phyloP scores from a whole-genome alignment of 2,888 invertebrate genomes.

The Amorpha juglandis region DNA sequence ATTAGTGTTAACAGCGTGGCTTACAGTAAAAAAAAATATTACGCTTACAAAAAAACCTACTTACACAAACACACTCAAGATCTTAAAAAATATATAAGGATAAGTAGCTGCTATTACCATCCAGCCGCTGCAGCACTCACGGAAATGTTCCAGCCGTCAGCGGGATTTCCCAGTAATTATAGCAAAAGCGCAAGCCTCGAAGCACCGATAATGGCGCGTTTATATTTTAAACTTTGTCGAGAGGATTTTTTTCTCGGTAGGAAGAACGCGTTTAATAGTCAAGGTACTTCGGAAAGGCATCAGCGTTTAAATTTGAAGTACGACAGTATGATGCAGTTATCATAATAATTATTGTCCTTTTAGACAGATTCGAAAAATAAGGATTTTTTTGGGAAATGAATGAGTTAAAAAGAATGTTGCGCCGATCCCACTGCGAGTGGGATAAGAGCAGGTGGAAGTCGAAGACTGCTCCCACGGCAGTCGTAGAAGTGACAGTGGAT shows the following conservation, averaged over 20 bases:
- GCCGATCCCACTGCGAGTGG: too few relatives aligned
- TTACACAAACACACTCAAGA: background rate
- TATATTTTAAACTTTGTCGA: constrained; percentile 11
- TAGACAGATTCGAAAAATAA: too few relatives aligned
- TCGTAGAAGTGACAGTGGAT: too few relatives aligned
- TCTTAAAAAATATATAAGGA: background rate
- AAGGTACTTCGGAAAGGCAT: background rate
- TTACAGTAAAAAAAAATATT: background rate
- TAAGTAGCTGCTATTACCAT: constrained; percentile 23
- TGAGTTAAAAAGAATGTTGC: too few relatives aligned
- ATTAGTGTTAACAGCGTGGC: too few relatives aligned
- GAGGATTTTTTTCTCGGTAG: background rate
- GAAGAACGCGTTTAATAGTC: background rate
- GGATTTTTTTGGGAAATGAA: too few relatives aligned
- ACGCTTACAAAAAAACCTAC: background rate
- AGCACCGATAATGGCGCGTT: constrained; percentile 12
- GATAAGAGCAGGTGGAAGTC: too few relatives aligned
- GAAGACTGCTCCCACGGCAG: too few relatives aligned
- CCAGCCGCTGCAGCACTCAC: constrained; percentile 28
- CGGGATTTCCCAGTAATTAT: constrained; percentile 7
- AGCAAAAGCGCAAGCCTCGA: constrained; percentile 16
- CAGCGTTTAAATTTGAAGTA: background rate
- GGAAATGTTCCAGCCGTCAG: constrained; percentile 18
- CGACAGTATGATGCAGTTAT: background rate
- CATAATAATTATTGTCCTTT: background rate